Conservation (phyloP, 1,140 invertebrate species). For the Schlechtendalia chinensis region DNA sequence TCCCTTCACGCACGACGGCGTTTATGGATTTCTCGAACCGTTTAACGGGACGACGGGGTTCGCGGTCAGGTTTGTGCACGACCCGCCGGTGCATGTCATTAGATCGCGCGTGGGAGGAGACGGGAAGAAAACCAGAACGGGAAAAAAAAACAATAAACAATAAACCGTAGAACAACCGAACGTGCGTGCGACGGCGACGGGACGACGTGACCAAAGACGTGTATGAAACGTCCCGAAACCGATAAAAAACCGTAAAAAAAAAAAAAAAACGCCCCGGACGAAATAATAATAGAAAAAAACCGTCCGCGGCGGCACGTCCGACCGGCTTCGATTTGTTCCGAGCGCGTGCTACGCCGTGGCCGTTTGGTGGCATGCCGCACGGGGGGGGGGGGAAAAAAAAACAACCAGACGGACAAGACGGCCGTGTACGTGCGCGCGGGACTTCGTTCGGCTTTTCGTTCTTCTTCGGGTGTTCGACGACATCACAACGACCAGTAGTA, state of each 20-base stretch:
- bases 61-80: too few relatives aligned
- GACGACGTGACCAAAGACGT: slow-evolving; percentile 27
- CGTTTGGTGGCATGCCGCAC: slow-evolving; percentile 4
- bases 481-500: not conserved
- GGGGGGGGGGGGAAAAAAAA: too few relatives aligned
- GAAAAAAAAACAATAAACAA: slow-evolving; percentile 29
- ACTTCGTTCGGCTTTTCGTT: too few relatives aligned
- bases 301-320: slow-evolving; percentile 43
- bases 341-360: slow-evolving; percentile 40
- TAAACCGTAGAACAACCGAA: too few relatives aligned
- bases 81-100: slow-evolving; percentile 47
- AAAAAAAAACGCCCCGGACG: too few relatives aligned
- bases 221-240: too few relatives aligned
- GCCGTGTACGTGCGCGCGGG: not conserved
- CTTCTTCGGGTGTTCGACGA: not conserved
- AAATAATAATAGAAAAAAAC: slow-evolving; percentile 7
- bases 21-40: too few relatives aligned
- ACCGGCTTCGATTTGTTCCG: slow-evolving; percentile 47
- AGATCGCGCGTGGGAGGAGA: slow-evolving; percentile 15
- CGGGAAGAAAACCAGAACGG: not conserved
- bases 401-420: slow-evolving; percentile 26
- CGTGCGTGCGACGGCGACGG: not conserved
- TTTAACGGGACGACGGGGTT: too few relatives aligned
- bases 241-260: too few relatives aligned
- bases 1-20: too few relatives aligned